These are phyloP conservation scores for Teleiodes luculella DNA, from an alignment of 2,888 invertebrate genomes.

Conservation along the genomic window DNA sequence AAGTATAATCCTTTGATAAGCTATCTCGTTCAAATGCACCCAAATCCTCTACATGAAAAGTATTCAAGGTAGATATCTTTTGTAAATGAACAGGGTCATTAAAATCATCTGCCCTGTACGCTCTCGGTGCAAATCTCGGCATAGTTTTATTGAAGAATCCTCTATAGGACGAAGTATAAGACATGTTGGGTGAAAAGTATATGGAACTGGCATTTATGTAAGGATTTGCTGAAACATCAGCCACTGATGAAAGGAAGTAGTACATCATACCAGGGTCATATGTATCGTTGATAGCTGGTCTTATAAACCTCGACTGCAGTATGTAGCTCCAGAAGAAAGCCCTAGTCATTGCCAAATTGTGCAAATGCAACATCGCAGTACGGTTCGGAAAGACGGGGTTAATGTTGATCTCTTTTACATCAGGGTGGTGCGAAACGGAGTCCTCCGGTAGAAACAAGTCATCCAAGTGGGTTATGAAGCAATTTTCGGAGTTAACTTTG, in stretches of 20 bases:
- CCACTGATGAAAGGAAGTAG: slow-evolving; percentile 95
- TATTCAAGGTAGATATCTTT: slow-evolving; percentile 95
- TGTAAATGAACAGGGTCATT: slow-evolving; percentile 96
- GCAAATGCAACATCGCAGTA: slow-evolving; percentile 93
- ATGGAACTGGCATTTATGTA: slow-evolving; percentile 95
- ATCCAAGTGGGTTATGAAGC: slow-evolving; percentile 90
- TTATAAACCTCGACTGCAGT: slow-evolving; percentile 91
- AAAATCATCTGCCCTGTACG: slow-evolving; percentile 94
- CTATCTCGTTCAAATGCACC: slow-evolving; percentile 91
- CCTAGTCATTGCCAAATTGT: slow-evolving; percentile 97
- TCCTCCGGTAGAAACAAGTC: slow-evolving; percentile 91
- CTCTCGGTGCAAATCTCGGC: slow-evolving; percentile 95
- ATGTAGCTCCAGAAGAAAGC: slow-evolving; percentile 98
- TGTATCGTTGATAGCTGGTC: slow-evolving; percentile 93
- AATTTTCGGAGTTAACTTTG: slow-evolving; percentile 91
- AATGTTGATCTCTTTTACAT: slow-evolving; percentile 95
- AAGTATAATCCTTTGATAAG: slow-evolving; percentile 91
- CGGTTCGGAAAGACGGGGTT: slow-evolving; percentile 97
- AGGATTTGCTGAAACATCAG: slow-evolving; percentile 95
- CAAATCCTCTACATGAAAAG: slow-evolving; percentile 91
- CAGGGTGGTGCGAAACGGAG: slow-evolving; percentile 93
- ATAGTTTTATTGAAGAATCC: slow-evolving; percentile 98
- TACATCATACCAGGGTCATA: slow-evolving; percentile 99
- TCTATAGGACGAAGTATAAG: slow-evolving; percentile 95
- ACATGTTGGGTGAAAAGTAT: slow-evolving; percentile 95